Percentiles rank a stretch among this genome's conserved stretches.
phyloP scores from a whole-genome alignment of 2,797 vertebrate genomes.

The Cheirogaleus major region DNA sequence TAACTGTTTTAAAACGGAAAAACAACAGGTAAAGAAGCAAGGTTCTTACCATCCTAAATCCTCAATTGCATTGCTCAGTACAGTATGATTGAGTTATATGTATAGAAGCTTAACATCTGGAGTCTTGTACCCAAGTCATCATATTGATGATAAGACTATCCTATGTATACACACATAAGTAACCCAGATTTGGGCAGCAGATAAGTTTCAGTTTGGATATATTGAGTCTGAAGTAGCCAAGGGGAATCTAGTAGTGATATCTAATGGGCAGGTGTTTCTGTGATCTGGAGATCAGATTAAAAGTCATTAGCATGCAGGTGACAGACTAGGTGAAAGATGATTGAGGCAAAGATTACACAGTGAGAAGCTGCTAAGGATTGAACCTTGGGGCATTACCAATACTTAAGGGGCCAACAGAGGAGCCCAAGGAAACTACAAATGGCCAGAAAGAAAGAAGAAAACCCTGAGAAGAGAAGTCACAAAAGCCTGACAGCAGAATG shows the following conservation, averaged over 20 bases:
- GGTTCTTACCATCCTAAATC: background rate
- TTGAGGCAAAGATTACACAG: background rate
- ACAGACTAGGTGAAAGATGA: background rate
- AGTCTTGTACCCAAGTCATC: background rate
- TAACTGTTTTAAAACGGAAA: background rate
- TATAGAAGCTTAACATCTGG: background rate
- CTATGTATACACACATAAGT: background rate
- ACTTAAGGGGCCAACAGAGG: background rate
- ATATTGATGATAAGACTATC: background rate
- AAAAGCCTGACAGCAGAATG: background rate
- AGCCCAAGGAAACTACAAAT: background rate
- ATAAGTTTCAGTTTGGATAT: background rate
- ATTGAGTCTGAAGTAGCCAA: background rate
- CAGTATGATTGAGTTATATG: background rate
- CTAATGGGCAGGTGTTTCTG: background rate
- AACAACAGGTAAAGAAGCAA: background rate
- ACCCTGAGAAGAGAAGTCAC: background rate
- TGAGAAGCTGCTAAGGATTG: background rate
- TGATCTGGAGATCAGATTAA: background rate
- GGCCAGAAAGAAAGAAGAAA: background rate
- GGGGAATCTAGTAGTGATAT: background rate
- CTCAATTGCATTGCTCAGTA: background rate
- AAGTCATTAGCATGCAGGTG: background rate
- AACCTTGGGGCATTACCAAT: background rate
- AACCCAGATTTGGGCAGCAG: background rate